Evolutionary conservation across 2,888 invertebrate genomes (phyloP).

Genomic region (Stomorhina lunata): DNA sequence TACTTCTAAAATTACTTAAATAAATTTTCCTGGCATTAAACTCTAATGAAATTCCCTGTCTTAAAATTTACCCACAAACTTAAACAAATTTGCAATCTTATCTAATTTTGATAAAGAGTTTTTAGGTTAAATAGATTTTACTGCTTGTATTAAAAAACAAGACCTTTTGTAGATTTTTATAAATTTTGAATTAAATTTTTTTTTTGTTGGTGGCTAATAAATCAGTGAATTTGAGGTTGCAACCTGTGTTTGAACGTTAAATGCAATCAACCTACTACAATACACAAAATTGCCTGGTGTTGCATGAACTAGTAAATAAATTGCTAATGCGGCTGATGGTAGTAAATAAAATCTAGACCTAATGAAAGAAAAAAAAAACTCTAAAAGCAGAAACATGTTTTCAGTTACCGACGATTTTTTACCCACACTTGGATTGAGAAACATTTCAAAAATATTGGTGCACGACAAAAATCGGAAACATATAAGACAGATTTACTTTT

Average conservation of each 20-base stretch:
- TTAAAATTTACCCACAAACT: no score
- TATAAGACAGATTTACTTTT: neutral
- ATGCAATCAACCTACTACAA: conserved; percentile 46
- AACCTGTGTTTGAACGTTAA: conserved; percentile 55
- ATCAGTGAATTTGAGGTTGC: conserved; percentile 60
- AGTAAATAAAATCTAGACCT: conserved; percentile 34
- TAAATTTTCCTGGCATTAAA: no score
- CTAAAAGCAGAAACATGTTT: conserved; percentile 60
- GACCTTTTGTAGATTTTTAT: conserved; percentile 10
- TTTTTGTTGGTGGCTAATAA: conserved; percentile 41
- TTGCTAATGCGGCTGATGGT: no score
- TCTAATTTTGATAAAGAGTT: conserved; percentile 41
- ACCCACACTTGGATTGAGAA: conserved; percentile 7
- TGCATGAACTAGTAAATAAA: conserved; percentile 49
- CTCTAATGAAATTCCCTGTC: no score
- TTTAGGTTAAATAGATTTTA: conserved; percentile 48
- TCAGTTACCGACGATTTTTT: conserved; percentile 1
- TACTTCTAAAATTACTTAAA: no score
- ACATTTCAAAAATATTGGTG: conserved; percentile 31
- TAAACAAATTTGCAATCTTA: conserved; percentile 36
- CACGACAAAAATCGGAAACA: conserved; percentile 30
- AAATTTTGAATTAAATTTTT: neutral
- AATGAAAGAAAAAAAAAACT: conserved; percentile 19
- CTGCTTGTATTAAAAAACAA: neutral
- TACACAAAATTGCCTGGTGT: conserved; percentile 44